Evolutionary conservation across 2,797 vertebrate genomes (phyloP).

Genomic region (Sebastes taczanowskii): DNA sequence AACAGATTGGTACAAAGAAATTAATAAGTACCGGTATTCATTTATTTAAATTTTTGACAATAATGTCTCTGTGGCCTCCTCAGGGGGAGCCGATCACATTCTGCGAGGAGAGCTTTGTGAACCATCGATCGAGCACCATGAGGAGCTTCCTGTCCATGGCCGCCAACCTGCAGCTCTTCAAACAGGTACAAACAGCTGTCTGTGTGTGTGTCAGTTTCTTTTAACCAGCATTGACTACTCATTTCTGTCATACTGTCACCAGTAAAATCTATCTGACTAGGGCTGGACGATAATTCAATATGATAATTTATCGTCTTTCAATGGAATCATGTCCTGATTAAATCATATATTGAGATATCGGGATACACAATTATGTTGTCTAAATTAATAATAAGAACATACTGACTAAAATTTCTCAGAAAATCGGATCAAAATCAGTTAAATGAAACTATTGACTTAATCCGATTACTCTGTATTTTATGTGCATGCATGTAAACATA

Average conservation of each 20-base stretch:
- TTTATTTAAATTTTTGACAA: conserved; percentile 9
- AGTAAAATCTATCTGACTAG: not conserved
- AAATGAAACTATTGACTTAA: too few species aligned
- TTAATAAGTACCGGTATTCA: not conserved
- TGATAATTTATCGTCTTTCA: too few species aligned
- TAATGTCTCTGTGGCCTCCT: conserved; percentile 31
- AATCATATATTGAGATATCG: too few species aligned
- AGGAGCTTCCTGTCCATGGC: conserved; percentile 94
- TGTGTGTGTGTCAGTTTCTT: not conserved
- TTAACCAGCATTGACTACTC: not conserved
- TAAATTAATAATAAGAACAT: too few species aligned
- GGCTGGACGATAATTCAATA: too few species aligned
- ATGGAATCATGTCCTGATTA: too few species aligned
- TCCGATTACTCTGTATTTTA: too few species aligned
- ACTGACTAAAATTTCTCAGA: too few species aligned
- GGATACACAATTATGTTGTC: too few species aligned
- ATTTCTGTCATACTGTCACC: not conserved
- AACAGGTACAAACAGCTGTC: conserved; percentile 86
- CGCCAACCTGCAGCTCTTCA: conserved; percentile 97
- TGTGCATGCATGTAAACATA: too few species aligned
- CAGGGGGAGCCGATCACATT: conserved; percentile 96
- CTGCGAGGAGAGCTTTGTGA: conserved; percentile 94
- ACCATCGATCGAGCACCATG: conserved; percentile 91
- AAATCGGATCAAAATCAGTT: too few species aligned
- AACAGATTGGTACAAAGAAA: conserved; percentile 32